Percentiles rank a stretch among this genome's conserved stretches.
Evolutionary conservation across 2,888 invertebrate genomes (phyloP).

Genomic region (Drosophila prostipennis): DNA sequence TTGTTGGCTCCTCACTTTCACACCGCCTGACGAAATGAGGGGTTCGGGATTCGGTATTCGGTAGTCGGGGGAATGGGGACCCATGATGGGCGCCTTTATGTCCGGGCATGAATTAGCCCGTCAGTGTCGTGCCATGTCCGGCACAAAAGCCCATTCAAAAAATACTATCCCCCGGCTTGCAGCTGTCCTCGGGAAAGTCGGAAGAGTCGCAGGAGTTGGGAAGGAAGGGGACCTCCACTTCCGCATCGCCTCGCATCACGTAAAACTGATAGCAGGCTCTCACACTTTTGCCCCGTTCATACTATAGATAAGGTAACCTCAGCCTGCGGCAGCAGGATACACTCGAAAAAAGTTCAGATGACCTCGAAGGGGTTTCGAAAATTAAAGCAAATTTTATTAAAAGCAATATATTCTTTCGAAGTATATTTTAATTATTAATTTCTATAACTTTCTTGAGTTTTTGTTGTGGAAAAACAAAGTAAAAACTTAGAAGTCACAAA

Average conservation of each 20-base stretch:
- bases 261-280: slow-evolving; percentile 67
- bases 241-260: slow-evolving; percentile 42
- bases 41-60: background rate
- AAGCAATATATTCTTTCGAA: too few species aligned
- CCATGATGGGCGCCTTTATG: slow-evolving; percentile 30
- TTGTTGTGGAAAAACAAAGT: too few species aligned
- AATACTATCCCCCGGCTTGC: slow-evolving; percentile 17
- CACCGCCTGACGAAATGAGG: slow-evolving; percentile 8
- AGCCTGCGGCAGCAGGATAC: slow-evolving; percentile 4
- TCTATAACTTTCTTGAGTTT: too few species aligned
- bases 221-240: slow-evolving; percentile 24
- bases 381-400: background rate
- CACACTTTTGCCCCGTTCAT: slow-evolving; percentile 6
- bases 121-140: slow-evolving; percentile 61
- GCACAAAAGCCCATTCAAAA: slow-evolving; percentile 57
- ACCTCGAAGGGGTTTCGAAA: too few species aligned
- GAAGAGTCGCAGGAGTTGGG: too few species aligned
- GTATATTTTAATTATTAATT: too few species aligned
- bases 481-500: too few species aligned
- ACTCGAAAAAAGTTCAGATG: slow-evolving; percentile 4
- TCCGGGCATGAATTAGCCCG: slow-evolving; percentile 63
- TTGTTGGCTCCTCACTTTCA: slow-evolving; percentile 40
- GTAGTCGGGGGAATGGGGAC: background rate
- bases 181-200: background rate
- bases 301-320: slow-evolving; percentile 48